Conservation (phyloP, 2,113 vertebrate species). For the Procapra przewalskii region DNA sequence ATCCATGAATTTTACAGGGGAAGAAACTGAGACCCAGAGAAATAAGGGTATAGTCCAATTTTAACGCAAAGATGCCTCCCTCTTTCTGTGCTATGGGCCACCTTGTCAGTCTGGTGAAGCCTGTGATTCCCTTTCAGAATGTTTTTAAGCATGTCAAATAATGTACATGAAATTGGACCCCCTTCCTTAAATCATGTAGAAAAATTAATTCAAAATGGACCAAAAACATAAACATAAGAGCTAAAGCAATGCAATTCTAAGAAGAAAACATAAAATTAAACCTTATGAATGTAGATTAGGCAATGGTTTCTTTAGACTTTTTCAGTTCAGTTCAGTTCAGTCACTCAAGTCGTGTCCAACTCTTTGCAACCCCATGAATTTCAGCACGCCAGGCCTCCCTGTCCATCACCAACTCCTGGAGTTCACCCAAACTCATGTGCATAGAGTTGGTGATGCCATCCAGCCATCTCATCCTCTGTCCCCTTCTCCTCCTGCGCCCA, state of each 20-base stretch:
- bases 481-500: too few species aligned
- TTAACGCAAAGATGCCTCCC: neutral
- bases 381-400: too few species aligned
- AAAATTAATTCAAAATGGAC: constrained; percentile 15
- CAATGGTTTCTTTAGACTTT: neutral
- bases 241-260: constrained; percentile 1
- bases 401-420: too few species aligned
- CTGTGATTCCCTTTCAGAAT: neutral
- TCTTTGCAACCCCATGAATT: too few species aligned
- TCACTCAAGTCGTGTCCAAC: too few species aligned
- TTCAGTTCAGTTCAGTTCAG: neutral
- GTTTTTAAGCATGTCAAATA: neutral
- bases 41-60: neutral
- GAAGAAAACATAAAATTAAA: neutral
- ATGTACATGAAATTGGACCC: neutral
- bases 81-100: neutral
- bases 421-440: too few species aligned
- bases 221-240: neutral
- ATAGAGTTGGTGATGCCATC: too few species aligned
- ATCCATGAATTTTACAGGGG: neutral
- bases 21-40: constrained; percentile 13
- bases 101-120: neutral
- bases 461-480: too few species aligned
- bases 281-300: neutral
- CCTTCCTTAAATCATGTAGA: neutral